These are phyloP conservation scores for Copidosoma aretas DNA, from an alignment of 2,888 invertebrate genomes.

Conservation along the genomic window DNA sequence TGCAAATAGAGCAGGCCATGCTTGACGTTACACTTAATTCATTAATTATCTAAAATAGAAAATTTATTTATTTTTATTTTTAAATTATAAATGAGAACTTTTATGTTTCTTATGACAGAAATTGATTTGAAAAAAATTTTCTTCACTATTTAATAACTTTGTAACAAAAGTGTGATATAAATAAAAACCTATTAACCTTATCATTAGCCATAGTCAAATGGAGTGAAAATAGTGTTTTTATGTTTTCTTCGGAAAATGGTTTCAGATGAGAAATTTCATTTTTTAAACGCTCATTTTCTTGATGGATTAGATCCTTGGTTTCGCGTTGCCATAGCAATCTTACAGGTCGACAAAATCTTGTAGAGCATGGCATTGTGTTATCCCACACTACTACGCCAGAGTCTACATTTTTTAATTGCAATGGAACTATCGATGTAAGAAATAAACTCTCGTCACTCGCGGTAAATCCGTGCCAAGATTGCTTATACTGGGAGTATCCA, in stretches of 20 bases:
- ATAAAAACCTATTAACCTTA: too few species aligned
- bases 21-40: slow-evolving; percentile 18
- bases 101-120: neutral
- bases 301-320: neutral
- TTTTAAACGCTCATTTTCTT: too few species aligned
- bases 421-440: slow-evolving; percentile 8
- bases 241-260: too few species aligned
- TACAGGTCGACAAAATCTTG: slow-evolving; percentile 3
- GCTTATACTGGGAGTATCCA: slow-evolving; percentile 21
- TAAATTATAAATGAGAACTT: too few species aligned
- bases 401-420: neutral
- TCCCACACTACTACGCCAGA: neutral
- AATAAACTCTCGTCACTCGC: too few species aligned
- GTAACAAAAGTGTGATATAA: slow-evolving; percentile 3
- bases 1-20: slow-evolving; percentile 23
- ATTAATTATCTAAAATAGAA: slow-evolving; percentile 15
- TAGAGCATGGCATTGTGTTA: neutral
- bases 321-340: slow-evolving; percentile 1
- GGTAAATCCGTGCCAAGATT: neutral
- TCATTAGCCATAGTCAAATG: too few species aligned
- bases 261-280: too few species aligned
- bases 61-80: too few species aligned
- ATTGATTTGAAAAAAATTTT: too few species aligned
- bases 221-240: too few species aligned
- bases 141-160: too few species aligned